These are phyloP conservation scores for Arctocebus calabarensis DNA, from an alignment of 2,797 vertebrate species.

Conservation along the genomic window DNA sequence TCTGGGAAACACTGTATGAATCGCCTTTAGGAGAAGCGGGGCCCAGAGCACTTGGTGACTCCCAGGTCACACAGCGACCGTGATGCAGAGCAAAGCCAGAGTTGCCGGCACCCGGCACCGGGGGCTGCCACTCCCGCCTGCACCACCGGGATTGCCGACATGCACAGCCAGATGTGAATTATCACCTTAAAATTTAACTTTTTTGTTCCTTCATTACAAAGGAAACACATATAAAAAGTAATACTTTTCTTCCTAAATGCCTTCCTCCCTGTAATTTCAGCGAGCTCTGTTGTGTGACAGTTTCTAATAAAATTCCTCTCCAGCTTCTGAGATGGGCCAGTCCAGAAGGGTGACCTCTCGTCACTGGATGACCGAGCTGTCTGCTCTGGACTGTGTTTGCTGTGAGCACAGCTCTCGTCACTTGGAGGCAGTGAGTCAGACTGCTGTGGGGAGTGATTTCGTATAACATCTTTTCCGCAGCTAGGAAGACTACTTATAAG, in stretches of 20 bases:
- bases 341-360: neutral
- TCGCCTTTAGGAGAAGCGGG: neutral
- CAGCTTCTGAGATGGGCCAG: neutral
- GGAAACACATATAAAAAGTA: neutral
- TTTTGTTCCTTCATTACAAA: neutral
- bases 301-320: neutral
- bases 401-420: neutral
- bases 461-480: neutral
- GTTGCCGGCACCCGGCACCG: fast-evolving
- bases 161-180: neutral
- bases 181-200: neutral
- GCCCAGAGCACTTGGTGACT: neutral
- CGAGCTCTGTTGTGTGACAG: neutral
- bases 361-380: neutral
- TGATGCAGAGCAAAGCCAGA: neutral
- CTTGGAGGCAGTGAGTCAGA: conserved; percentile 7
- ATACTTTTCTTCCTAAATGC: neutral
- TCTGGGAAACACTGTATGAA: neutral
- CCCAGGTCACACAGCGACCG: neutral
- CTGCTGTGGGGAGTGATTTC: conserved; percentile 25
- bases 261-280: neutral
- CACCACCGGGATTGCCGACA: neutral
- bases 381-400: neutral
- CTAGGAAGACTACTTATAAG: conserved; percentile 22
- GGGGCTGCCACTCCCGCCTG: neutral